These are phyloP conservation scores for Odontothrips loti DNA, from an alignment of 2,888 invertebrate genomes.

Conservation along the genomic window DNA sequence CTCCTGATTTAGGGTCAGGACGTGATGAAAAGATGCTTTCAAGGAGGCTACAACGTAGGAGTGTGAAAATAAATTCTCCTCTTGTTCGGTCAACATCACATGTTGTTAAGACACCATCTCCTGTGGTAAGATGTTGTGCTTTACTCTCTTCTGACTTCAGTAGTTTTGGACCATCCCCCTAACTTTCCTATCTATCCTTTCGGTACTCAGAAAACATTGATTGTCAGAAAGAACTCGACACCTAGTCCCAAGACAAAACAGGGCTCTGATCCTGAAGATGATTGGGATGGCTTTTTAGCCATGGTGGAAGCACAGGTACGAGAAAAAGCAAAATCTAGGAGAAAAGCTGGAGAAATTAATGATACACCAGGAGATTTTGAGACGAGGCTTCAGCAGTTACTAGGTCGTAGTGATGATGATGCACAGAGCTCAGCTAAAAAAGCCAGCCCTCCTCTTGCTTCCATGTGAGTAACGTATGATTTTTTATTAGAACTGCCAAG, in stretches of 20 bases:
- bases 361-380: not conserved
- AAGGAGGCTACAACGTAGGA: not conserved
- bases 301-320: constrained; percentile 4
- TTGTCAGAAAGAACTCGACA: not conserved
- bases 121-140: not conserved
- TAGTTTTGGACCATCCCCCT: too few species aligned
- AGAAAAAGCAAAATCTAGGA: not conserved
- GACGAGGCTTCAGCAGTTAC: not conserved
- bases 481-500: not conserved
- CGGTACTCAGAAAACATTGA: not conserved
- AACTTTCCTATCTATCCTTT: too few species aligned
- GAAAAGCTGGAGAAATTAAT: not conserved
- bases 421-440: not conserved
- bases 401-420: not conserved
- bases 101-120: not conserved
- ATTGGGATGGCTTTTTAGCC: constrained; percentile 13
- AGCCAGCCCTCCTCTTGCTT: not conserved
- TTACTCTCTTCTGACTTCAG: not conserved
- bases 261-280: not conserved
- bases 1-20: not conserved
- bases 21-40: not conserved
- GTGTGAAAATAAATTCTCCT: not conserved
- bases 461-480: not conserved
- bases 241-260: not conserved
- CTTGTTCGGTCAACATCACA: not conserved